Percentiles rank a stretch among this genome's conserved stretches.
Evolutionary conservation across 2,888 invertebrate species (phyloP).

Genomic region (Apoda limacodes): DNA sequence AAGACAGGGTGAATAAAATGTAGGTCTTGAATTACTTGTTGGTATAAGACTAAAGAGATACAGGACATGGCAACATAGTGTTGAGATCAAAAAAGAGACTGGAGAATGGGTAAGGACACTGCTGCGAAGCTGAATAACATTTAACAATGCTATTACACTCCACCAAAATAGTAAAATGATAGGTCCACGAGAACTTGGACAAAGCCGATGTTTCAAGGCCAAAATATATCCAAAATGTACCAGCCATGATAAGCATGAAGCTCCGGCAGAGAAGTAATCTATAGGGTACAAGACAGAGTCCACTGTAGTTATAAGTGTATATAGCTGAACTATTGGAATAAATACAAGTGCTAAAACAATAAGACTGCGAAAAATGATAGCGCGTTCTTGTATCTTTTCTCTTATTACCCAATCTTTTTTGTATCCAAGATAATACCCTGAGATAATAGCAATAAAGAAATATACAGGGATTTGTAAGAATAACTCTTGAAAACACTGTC

Average conservation of each 20-base stretch:
- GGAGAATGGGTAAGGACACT: constrained; percentile 61
- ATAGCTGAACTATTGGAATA: constrained; percentile 77
- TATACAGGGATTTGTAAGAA: constrained; percentile 82
- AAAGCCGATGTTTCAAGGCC: constrained; percentile 73
- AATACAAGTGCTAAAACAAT: constrained; percentile 73
- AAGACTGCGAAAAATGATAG: constrained; percentile 75
- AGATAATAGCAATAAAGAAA: constrained; percentile 78
- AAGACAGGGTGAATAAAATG: constrained; percentile 57
- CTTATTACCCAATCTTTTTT: constrained; percentile 73
- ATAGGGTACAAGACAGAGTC: constrained; percentile 68
- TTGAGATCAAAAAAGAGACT: constrained; percentile 72
- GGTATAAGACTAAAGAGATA: constrained; percentile 82
- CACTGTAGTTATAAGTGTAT: constrained; percentile 68
- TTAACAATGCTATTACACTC: constrained; percentile 75
- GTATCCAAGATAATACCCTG: constrained; percentile 85
- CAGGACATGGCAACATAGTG: constrained; percentile 72
- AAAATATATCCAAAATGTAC: constrained; percentile 83
- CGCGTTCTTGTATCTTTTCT: constrained; percentile 71
- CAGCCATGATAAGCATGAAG: constrained; percentile 83
- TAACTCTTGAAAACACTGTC: constrained; percentile 87
- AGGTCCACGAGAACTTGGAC: constrained; percentile 80
- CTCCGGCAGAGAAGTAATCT: constrained; percentile 77
- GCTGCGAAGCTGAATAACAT: constrained; percentile 76
- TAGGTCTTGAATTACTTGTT: constrained; percentile 56
- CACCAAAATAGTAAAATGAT: constrained; percentile 75